Conservation (phyloP, 2,797 vertebrate species). For the Microctenopoma steveboyesi region DNA sequence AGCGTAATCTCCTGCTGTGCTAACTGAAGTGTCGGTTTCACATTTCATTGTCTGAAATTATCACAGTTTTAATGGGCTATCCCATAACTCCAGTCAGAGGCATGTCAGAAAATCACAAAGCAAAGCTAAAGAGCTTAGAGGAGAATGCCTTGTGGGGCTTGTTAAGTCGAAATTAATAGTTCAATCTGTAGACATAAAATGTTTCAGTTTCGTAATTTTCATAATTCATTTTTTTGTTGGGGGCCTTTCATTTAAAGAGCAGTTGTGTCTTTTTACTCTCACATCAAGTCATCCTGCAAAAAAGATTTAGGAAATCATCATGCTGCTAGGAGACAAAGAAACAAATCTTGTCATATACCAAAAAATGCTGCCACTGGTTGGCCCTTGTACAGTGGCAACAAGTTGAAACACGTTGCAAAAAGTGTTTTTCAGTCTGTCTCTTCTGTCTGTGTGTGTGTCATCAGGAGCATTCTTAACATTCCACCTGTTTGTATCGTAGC, state of each 20-base stretch:
- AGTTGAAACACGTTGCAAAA: constrained; percentile 81
- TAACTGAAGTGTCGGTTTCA: constrained; percentile 30
- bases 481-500: constrained; percentile 86
- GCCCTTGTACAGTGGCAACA: constrained; percentile 67
- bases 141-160: constrained; percentile 70
- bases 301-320: constrained; percentile 65
- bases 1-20: constrained; percentile 24
- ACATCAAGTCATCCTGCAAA: constrained; percentile 42
- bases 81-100: constrained; percentile 62
- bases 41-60: constrained; percentile 48
- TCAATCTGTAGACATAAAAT: constrained; percentile 59
- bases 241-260: constrained; percentile 31
- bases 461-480: constrained; percentile 86
- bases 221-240: constrained; percentile 55
- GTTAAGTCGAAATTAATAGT: constrained; percentile 74
- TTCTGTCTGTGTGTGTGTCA: constrained; percentile 58
- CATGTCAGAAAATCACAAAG: constrained; percentile 70
- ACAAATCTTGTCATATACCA: constrained; percentile 61
- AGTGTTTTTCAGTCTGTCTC: constrained; percentile 75
- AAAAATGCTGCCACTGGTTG: constrained; percentile 61
- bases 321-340: constrained; percentile 72
- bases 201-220: constrained; percentile 51
- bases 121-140: constrained; percentile 52
- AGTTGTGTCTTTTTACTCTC: constrained; percentile 40
- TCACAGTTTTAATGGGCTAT: constrained; percentile 60